phyloP scores from a whole-genome alignment of 2,797 vertebrate species.

The Enteromius argenteus region DNA sequence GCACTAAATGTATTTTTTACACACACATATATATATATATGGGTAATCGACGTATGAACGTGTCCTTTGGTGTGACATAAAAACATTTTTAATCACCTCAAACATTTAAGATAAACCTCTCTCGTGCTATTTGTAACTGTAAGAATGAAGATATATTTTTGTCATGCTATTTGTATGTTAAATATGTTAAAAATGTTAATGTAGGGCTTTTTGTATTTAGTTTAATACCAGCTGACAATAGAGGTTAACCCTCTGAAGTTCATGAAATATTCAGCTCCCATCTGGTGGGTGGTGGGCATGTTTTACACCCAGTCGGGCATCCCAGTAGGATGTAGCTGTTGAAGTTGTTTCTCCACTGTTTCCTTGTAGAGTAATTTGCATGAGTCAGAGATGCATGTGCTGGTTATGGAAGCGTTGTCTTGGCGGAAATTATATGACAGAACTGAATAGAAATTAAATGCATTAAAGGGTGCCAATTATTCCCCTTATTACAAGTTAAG shows the following conservation, averaged over 20 bases:
- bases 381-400: constrained; percentile 17
- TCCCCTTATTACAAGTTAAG: background rate
- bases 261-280: background rate
- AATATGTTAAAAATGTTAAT: too few relatives aligned
- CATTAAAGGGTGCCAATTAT: background rate
- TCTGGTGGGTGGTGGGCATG: constrained; percentile 32
- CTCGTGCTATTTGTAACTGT: too few relatives aligned
- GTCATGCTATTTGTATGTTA: too few relatives aligned
- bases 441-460: background rate
- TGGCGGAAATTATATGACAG: background rate
- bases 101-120: too few relatives aligned
- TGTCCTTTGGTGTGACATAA: too few relatives aligned
- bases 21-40: background rate
- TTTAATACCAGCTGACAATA: background rate
- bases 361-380: constrained; percentile 14
- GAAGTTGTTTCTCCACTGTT: constrained; percentile 28
- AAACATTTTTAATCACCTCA: too few relatives aligned
- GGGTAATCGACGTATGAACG: too few relatives aligned
- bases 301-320: constrained; percentile 34
- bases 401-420: constrained; percentile 2
- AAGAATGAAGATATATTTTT: too few relatives aligned
- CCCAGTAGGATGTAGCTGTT: constrained; percentile 25
- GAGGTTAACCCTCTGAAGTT: background rate
- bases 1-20: background rate
- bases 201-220: background rate